Conservation (phyloP, 2,888 invertebrate genomes). For the Odontomyia ornata region DNA sequence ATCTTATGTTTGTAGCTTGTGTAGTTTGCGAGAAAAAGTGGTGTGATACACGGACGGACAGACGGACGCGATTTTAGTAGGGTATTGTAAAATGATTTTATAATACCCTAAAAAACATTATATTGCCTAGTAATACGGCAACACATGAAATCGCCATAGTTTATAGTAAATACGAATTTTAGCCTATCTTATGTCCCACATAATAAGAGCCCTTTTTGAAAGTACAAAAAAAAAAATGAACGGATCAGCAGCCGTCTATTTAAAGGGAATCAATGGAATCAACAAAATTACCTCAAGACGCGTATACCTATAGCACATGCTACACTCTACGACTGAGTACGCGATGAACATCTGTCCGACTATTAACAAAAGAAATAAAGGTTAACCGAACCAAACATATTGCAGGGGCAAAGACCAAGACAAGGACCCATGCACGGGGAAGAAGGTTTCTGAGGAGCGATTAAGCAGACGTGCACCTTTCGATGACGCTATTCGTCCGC, state of each 20-base stretch:
- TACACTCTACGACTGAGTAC: background rate
- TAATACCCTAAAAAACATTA: too few relatives aligned
- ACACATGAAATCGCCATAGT: too few relatives aligned
- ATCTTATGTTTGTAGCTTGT: too few relatives aligned
- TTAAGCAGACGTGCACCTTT: conserved; percentile 28
- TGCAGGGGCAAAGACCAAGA: conserved; percentile 1
- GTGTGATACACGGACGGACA: too few relatives aligned
- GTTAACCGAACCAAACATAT: conserved; percentile 8
- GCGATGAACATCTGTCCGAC: conserved; percentile 36
- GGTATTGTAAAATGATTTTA: too few relatives aligned
- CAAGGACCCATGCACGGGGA: background rate
- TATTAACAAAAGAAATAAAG: conserved; percentile 32
- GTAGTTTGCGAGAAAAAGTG: too few relatives aligned
- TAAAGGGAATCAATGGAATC: too few relatives aligned
- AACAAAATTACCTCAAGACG: background rate
- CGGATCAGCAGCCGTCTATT: too few relatives aligned
- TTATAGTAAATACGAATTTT: background rate
- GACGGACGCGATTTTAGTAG: too few relatives aligned
- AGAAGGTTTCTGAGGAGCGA: background rate
- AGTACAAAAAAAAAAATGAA: too few relatives aligned
- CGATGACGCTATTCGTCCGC: conserved; percentile 12
- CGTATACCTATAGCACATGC: background rate
- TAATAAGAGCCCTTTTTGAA: background rate
- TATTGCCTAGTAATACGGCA: too few relatives aligned
- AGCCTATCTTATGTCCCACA: background rate